Base-by-base conservation (phyloP, 2,888 invertebrate species). In the Sphaerophoria taeniata region DNA sequence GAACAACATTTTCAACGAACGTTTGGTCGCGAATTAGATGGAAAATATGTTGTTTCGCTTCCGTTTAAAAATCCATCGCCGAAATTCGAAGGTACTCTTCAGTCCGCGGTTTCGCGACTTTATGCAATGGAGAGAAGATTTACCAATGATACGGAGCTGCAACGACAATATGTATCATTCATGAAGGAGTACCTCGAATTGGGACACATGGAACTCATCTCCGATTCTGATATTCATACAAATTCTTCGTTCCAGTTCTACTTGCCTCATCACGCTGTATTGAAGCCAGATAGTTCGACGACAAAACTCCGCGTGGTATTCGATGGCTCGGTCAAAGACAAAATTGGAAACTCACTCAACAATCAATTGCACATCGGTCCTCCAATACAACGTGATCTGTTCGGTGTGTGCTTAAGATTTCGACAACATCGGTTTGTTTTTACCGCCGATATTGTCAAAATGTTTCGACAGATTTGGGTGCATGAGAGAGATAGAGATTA, bases 391-490 rank as follows among this genome's bases (percentile, higher is more conserved):
- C 33, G 67, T 24, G 39, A 51, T 31, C 16, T 39, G 2, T 6
- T 67, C 12, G 67, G 67, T 12, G 36, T 74, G 0, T 74, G 56
- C 9, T n/a, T 74, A 24, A 45, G 80, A 12, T 87, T 88, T 70
- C 76, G 87, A 2, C 45, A 78, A 7, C 77, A 84, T 76, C 39
- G 71, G 3, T 87, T 71, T 14, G 84, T 82, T 0, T 82, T 87
- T 14, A 77, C 79, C 7, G 72, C 87, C 0, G 87, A 83, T 47
- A 85, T 85, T 7, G 63, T 76, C 6, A 83, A 86, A 49, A 82
- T 85, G 80, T 86, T 87, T 69, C 63, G 83, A 1, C 87, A 87
- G 34, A 87, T 88, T 11, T 87, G 85, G 87, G 47, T 87, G 0
- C 7, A 67, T 1, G 51, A 79, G 3, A 39, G 72, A 0, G 86